A percentile compares a stretch with the other conserved stretches of the same genome.
phyloP scores from a whole-genome alignment of 1,140 invertebrate species.

The Diploscapter pachys region DNA sequence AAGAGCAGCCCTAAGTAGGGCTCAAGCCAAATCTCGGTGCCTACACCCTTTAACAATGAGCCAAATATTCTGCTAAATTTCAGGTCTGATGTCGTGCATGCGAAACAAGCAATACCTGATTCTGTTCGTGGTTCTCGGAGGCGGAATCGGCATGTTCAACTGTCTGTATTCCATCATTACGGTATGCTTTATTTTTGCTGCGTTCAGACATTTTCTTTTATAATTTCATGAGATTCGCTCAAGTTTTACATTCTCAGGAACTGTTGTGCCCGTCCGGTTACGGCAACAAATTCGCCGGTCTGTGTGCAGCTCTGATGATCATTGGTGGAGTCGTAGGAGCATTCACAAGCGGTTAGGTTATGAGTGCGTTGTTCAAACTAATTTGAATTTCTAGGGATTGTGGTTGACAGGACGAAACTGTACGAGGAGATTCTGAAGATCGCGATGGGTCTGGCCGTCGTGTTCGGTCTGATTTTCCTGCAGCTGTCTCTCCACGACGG shows the following conservation, averaged over 20 bases:
- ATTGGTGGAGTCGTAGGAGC: constrained; percentile 56
- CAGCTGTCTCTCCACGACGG: constrained; percentile 46
- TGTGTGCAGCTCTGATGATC: constrained; percentile 54
- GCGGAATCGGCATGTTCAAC: constrained; percentile 59
- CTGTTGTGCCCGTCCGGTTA: constrained; percentile 56
- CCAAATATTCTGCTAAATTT: too few relatives aligned
- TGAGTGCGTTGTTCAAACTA: too few relatives aligned
- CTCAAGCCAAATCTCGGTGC: too few relatives aligned
- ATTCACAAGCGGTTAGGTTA: constrained; percentile 32
- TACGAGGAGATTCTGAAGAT: constrained; percentile 57
- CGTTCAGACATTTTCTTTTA: too few relatives aligned
- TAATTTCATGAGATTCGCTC: background rate
- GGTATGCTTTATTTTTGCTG: background rate
- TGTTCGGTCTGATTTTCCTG: constrained; percentile 53
- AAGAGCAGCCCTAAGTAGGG: too few relatives aligned
- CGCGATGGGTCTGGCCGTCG: constrained; percentile 50
- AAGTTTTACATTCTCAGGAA: constrained; percentile 22
- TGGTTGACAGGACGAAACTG: constrained; percentile 54
- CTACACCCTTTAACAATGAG: too few relatives aligned
- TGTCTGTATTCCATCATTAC: constrained; percentile 58
- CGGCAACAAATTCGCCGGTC: constrained; percentile 47
- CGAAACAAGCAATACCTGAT: constrained; percentile 50
- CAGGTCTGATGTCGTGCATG: constrained; percentile 50
- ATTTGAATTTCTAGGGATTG: constrained; percentile 26
- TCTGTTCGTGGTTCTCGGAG: constrained; percentile 53